Conservation (phyloP, 37 sponge, comb jelly and placozoan genomes). For the Hexactinellida sp. region DNA sequence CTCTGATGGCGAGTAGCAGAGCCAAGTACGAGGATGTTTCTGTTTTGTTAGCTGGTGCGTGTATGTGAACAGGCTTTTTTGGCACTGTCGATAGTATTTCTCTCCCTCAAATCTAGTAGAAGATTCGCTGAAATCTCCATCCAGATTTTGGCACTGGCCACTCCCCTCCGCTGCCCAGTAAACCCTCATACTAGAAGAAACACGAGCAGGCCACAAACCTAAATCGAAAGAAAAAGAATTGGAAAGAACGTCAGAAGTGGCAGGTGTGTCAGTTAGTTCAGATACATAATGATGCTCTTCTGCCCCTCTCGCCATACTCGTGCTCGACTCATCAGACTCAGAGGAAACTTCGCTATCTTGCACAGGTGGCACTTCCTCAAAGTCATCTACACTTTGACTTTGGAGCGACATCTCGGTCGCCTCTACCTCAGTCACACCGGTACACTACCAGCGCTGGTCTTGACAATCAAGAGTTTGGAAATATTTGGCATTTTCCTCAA, state of each 20-base stretch:
- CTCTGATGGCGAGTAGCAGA: conserved; percentile 18
- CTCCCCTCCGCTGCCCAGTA: conserved; percentile 7
- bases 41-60: conserved; percentile 14
- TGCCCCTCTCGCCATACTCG: background rate
- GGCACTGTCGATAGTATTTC: conserved; percentile 13
- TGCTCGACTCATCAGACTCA: too few species aligned
- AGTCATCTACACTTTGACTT: background rate
- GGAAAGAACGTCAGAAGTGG: background rate
- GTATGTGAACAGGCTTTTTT: conserved; percentile 14
- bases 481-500: background rate
- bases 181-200: background rate
- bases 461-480: background rate
- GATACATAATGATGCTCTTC: background rate
- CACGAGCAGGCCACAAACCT: background rate
- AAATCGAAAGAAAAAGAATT: background rate
- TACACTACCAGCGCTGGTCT: background rate
- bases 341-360: too few species aligned
- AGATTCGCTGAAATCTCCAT: background rate
- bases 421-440: background rate
- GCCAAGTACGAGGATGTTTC: background rate
- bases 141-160: conserved; percentile 11
- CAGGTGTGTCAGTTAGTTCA: background rate
- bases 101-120: conserved; percentile 17
- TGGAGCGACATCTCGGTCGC: background rate
- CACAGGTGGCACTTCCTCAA: background rate